phyloP scores from a whole-genome alignment of 2,113 vertebrate species.

The Perca schrenkii region DNA sequence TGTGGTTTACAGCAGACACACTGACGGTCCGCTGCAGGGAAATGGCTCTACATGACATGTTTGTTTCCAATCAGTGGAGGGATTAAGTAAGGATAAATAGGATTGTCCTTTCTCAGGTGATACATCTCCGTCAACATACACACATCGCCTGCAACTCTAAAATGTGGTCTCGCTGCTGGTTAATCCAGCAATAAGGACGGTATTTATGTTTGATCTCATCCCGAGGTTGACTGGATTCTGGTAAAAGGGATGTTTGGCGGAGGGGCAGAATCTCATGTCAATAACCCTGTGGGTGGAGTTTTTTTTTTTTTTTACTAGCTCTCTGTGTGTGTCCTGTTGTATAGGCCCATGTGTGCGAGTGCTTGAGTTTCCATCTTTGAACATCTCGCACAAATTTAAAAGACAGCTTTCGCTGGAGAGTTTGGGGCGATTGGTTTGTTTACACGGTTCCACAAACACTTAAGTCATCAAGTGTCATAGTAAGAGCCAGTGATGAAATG shows the following conservation, averaged over 20 bases:
- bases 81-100: constrained; percentile 71
- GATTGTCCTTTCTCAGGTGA: constrained; percentile 72
- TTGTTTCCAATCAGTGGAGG: constrained; percentile 73
- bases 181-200: constrained; percentile 51
- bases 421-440: constrained; percentile 46
- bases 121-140: constrained; percentile 33
- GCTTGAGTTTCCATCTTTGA: constrained; percentile 17
- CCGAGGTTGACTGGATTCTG: constrained; percentile 66
- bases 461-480: constrained; percentile 23
- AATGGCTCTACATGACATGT: constrained; percentile 66
- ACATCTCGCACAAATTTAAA: constrained; percentile 24
- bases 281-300: constrained; percentile 67
- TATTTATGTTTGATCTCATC: constrained; percentile 53
- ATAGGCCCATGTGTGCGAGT: constrained; percentile 2
- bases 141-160: constrained; percentile 15
- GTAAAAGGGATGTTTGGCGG: constrained; percentile 76
- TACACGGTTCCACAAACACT: constrained; percentile 36
- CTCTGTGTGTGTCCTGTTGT: constrained; percentile 55
- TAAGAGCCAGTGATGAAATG: constrained; percentile 20
- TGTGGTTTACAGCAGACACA: constrained; percentile 66
- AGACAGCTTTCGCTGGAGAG: constrained; percentile 11
- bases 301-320: constrained; percentile 55
- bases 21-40: constrained; percentile 66
- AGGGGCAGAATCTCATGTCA: constrained; percentile 54
- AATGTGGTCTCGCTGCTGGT: constrained; percentile 51